Conservation (phyloP, 2,888 invertebrate species). For the Cecidostiba fungosa region DNA sequence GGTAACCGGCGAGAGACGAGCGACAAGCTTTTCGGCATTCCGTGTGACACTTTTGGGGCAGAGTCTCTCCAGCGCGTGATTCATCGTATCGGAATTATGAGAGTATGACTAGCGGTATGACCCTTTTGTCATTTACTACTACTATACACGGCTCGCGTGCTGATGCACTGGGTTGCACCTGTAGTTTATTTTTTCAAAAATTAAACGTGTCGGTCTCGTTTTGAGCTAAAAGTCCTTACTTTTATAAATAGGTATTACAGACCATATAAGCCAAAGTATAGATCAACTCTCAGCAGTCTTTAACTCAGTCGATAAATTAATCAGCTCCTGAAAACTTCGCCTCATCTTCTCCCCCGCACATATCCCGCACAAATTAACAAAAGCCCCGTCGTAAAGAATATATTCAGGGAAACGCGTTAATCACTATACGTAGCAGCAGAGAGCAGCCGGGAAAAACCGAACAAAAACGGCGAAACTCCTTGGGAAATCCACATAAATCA, state of each 20-base stretch:
- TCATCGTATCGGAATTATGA: conserved; percentile 36
- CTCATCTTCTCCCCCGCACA: background rate
- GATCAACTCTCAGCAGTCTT: too few species aligned
- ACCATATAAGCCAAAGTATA: too few species aligned
- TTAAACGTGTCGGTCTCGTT: too few species aligned
- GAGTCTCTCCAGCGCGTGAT: conserved; percentile 27
- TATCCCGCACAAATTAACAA: background rate
- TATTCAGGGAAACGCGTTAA: conserved; percentile 33
- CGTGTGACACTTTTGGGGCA: conserved; percentile 27
- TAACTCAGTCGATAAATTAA: background rate
- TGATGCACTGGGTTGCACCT: background rate
- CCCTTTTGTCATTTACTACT: conserved; percentile 10
- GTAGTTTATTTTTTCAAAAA: background rate
- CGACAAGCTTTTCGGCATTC: conserved; percentile 45
- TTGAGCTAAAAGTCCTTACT: too few species aligned
- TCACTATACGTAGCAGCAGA: background rate
- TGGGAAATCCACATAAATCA: conserved; percentile 37
- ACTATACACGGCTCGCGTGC: background rate
- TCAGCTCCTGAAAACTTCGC: background rate
- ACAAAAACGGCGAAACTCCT: conserved; percentile 28
- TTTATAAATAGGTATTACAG: too few species aligned
- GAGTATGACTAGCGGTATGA: conserved; percentile 5
- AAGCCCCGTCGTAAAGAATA: conserved; percentile 24
- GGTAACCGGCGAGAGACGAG: conserved; percentile 15
- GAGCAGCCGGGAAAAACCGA: background rate